A percentile compares a stretch with the other conserved stretches of the same genome.
Conservation (phyloP, 2,888 invertebrate species). For the Drosophila planitibia region DNA sequence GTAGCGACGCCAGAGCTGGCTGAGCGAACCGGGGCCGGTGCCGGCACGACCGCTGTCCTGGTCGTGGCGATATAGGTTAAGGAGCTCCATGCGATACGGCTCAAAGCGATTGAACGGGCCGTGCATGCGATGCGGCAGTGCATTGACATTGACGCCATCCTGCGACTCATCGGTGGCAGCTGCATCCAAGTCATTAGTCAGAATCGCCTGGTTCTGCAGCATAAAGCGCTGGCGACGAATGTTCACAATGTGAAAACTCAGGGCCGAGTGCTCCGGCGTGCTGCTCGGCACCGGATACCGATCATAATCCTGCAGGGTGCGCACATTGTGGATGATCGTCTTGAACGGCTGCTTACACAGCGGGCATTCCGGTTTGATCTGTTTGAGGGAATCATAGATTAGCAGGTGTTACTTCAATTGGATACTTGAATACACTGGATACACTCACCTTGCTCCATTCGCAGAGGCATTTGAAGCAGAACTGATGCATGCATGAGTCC, state of each 20-base stretch:
- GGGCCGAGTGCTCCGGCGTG: constrained; percentile 62
- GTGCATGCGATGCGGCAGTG: constrained; percentile 36
- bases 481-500: constrained; percentile 96
- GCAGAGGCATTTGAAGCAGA: constrained; percentile 96
- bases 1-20: constrained; percentile 87
- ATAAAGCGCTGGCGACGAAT: constrained; percentile 51
- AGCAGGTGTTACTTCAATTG: background rate
- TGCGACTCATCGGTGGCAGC: constrained; percentile 39
- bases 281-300: constrained; percentile 88
- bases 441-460: constrained; percentile 94
- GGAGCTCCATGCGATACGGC: constrained; percentile 77
- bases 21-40: constrained; percentile 73
- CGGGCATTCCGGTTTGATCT: constrained; percentile 97
- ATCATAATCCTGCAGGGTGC: constrained; percentile 94
- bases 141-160: constrained; percentile 31
- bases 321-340: constrained; percentile 96
- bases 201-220: constrained; percentile 56
- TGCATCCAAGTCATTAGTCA: constrained; percentile 57
- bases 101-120: constrained; percentile 61
- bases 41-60: constrained; percentile 67
- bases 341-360: constrained; percentile 96
- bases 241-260: constrained; percentile 62
- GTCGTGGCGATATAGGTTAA: constrained; percentile 82
- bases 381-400: constrained; percentile 19
- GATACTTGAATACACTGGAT: background rate